Conservation (phyloP, 1,140 invertebrate species). For the Sycobia sp. region DNA sequence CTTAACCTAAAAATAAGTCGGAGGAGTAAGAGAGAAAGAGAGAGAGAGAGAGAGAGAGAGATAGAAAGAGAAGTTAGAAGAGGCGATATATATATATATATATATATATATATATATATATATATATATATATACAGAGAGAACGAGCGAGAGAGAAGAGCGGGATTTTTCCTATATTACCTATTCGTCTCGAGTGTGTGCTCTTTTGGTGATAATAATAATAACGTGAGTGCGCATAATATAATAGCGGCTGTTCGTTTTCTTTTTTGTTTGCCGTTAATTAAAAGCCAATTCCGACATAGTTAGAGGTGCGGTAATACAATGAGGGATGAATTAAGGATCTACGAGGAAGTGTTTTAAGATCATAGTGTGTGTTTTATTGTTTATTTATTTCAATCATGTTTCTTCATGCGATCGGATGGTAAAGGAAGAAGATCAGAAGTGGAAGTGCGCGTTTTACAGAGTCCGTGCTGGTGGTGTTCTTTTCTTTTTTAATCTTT, state of each 20-base stretch:
- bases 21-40: not conserved
- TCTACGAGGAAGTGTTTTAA: conserved; percentile 13
- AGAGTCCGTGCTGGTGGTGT: not conserved
- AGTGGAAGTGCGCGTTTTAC: conserved; percentile 27
- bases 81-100: too few species aligned
- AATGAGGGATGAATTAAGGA: conserved; percentile 15
- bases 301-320: not conserved
- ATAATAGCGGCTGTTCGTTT: too few species aligned
- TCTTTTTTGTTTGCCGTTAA: too few species aligned
- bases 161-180: conserved; percentile 24
- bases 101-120: too few species aligned
- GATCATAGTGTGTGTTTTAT: conserved; percentile 23
- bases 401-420: conserved; percentile 8
- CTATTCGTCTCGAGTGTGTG: too few species aligned
- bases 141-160: too few species aligned
- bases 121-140: too few species aligned
- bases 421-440: conserved; percentile 7
- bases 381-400: not conserved
- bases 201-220: conserved; percentile 22
- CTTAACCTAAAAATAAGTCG: conserved; percentile 32
- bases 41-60: too few species aligned
- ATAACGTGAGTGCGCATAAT: too few species aligned
- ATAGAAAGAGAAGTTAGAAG: too few species aligned
- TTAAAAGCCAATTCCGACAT: conserved; percentile 29
- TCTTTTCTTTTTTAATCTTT: not conserved